Conservation (phyloP, 2,113 vertebrate species). For the Marmota monax region DNA sequence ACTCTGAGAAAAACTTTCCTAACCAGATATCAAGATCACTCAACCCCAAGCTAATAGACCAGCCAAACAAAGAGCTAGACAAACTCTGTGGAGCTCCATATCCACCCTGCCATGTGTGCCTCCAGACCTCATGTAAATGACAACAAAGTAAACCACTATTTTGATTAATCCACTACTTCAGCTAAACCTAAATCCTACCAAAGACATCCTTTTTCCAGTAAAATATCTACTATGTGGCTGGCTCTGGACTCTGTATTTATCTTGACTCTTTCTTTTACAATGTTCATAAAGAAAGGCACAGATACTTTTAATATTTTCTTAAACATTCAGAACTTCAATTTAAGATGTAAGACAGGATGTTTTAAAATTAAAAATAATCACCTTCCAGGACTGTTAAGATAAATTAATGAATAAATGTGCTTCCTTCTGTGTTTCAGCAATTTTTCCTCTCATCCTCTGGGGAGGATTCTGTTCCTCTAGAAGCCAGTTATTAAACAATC, state of each 20-base stretch:
- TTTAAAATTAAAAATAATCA: not conserved
- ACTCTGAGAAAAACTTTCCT: not conserved
- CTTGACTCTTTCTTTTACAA: not conserved
- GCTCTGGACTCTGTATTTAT: not conserved
- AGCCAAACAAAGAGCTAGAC: not conserved
- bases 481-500: not conserved
- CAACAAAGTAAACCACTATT: not conserved
- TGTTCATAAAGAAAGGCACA: not conserved
- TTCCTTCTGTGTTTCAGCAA: not conserved
- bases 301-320: not conserved
- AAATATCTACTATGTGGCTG: not conserved
- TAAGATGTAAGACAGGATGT: not conserved
- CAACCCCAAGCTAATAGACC: not conserved
- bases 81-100: not conserved
- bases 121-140: not conserved
- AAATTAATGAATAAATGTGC: not conserved
- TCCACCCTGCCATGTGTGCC: too few relatives aligned
- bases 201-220: not conserved
- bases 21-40: not conserved
- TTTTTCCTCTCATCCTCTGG: not conserved
- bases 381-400: not conserved
- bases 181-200: not conserved
- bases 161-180: not conserved
- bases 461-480: not conserved
- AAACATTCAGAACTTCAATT: not conserved